Percentiles rank a stretch among this genome's conserved stretches.
phyloP scores from a whole-genome alignment of 2,888 invertebrate genomes.

The Theretra japonica region DNA sequence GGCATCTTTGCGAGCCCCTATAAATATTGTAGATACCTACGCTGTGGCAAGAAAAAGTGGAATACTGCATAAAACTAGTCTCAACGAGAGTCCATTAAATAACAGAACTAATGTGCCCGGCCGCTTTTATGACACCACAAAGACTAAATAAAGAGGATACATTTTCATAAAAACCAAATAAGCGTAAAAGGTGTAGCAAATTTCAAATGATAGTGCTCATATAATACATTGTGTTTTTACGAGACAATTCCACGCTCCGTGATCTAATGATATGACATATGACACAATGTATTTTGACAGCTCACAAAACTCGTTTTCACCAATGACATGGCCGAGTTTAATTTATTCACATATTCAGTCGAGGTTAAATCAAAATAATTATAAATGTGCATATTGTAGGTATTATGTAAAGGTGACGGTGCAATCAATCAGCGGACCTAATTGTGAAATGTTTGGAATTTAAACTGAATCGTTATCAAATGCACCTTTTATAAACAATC shows the following conservation, averaged over 20 bases:
- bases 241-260: constrained; percentile 28
- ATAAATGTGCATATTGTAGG: constrained; percentile 15
- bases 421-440: not conserved
- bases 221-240: constrained; percentile 11
- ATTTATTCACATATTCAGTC: constrained; percentile 19
- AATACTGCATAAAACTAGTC: not conserved
- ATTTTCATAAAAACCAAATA: constrained; percentile 18
- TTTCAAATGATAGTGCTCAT: not conserved
- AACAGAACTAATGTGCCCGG: not conserved
- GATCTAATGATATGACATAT: constrained; percentile 39
- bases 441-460: not conserved
- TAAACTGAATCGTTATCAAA: no score
- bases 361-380: constrained; percentile 13
- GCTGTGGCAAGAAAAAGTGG: not conserved
- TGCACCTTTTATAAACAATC: no score
- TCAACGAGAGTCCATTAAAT: not conserved
- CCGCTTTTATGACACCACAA: constrained; percentile 29
- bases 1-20: not conserved
- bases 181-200: constrained; percentile 15
- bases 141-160: constrained; percentile 26
- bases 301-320: constrained; percentile 23
- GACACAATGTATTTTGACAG: constrained; percentile 37
- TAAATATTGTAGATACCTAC: not conserved
- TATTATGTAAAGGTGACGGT: not conserved
- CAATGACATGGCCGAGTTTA: constrained; percentile 20